These are phyloP conservation scores for Ceyx cyanopectus DNA, from an alignment of 2,113 vertebrate genomes.

Conservation along the genomic window DNA sequence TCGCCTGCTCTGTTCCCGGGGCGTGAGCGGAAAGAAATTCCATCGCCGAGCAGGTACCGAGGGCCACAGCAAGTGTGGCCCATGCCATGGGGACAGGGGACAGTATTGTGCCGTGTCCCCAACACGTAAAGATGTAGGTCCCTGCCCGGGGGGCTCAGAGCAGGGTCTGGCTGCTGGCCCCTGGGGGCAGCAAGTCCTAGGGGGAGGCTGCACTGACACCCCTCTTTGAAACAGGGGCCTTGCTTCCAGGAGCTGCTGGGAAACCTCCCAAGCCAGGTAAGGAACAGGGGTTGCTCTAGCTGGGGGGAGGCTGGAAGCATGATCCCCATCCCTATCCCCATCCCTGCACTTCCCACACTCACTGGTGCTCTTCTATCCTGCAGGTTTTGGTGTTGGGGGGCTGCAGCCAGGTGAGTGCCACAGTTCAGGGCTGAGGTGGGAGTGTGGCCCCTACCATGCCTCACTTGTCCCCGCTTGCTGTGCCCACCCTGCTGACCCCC, in stretches of 20 bases:
- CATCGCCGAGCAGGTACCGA: background rate
- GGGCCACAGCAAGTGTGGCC: background rate
- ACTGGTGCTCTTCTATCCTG: background rate
- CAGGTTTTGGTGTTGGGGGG: slow-evolving; percentile 9
- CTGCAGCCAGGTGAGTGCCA: slow-evolving; percentile 39
- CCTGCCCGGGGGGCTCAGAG: background rate
- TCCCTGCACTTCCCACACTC: background rate
- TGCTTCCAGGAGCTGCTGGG: slow-evolving; percentile 54
- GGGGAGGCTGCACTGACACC: background rate
- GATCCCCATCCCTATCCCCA: background rate
- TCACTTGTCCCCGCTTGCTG: background rate
- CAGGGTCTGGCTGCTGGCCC: background rate
- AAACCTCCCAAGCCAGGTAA: slow-evolving; percentile 76
- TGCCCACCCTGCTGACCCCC: background rate
- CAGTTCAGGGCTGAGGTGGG: background rate
- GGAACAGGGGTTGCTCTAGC: background rate
- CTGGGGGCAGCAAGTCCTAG: rapidly evolving
- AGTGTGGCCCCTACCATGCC: rapidly evolving
- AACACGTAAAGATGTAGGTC: rapidly evolving
- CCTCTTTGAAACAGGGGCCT: background rate
- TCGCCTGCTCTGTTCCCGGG: background rate
- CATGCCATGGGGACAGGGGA: background rate
- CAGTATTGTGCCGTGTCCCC: background rate
- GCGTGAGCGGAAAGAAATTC: background rate
- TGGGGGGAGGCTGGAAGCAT: background rate